Base-by-base conservation (phyloP, 1,140 invertebrate species). In the Diuraphis noxia region DNA sequence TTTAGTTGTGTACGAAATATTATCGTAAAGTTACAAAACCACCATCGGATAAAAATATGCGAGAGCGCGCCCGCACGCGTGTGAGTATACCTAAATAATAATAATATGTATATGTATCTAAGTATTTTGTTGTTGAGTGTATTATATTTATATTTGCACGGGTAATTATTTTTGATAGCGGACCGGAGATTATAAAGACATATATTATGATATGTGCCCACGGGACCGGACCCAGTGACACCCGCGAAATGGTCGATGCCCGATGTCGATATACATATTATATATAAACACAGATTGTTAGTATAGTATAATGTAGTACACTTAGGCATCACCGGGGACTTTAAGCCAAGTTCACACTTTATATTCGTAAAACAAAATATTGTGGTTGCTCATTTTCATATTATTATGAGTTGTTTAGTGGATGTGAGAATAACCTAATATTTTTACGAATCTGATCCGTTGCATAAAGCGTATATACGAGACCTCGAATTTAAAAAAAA, bases 11-110 rank as follows among this genome's bases (percentile, higher is more conserved):
- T 79, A 46, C 72, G 88, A 72, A 77, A 77, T 49, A 72, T 72
- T 72, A 72, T 72, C 56, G 56, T n/a, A 72, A 72, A 30, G 38
- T 91, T 91, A 81, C 89, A 91, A 91, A 91, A 91, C 34, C 89
- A n/a, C 34, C 19, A 19, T 36, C 85, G 8, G 46, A 86, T 52
- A 86, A 52, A 86, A 49, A 86, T 84, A 25, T 25, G 40, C 25
- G 25, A 41, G 25, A 25, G 38, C 36, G 34, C 77, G 10, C 63
- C 30, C 36, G 79, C 17, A 34, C 5, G 46, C 81, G 36, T 43
- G 40, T 84, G 36, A 13, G 36, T 38, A 40, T 79, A 38, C n/a
- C 36, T 36, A 79, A 21, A 36, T 34, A 77, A 77, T 77, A 34
- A 19, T n/a, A 63, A 63, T n/a, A 77, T 77, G 34, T 4, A 19